Evolutionary conservation across 2,797 vertebrate genomes (phyloP), one percentile per base, ranked within the genome.

Genomic region (Numenius phaeopus): DNA sequence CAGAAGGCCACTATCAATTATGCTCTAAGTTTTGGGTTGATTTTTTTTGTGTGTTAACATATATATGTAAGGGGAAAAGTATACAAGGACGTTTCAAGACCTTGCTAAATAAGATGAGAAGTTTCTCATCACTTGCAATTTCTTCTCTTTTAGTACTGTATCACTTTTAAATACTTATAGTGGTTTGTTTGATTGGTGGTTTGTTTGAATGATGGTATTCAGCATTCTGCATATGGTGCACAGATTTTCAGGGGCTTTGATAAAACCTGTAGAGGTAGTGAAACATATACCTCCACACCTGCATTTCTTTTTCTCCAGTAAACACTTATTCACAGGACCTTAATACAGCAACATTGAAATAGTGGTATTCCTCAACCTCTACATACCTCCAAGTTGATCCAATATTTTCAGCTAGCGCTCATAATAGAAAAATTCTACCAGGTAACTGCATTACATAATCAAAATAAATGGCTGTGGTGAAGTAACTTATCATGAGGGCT

Each of bases 391-490:
- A 19, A 21, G 7, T 40, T 59, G 20, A 30, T 76, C 72, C 67
- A 85, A 30, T 90, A 67, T 91, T 92, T 95, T 69, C 22, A 76
- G 15, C 44, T 76, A 72, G 46, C 1, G 1, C n/a, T 94, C 50
- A 21, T 79, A 81, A 70, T 11, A 83, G 46, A 83, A 83, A 83
- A 92, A 73, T 54, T 71, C 11, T 94, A 47, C 6, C 29, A 52
- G 49, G 37, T 73, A 58, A 50, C 42, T 81, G 39, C 37, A 89
- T 94, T 87, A 52, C 14, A 65, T 61, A 67, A 40, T 42, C 16
- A 83, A 91, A 97, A 92, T 30, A 92, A 92, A 92, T 83, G 7
- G 27, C 34, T 78, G 5, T 50, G 39, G 19, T 86, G 14, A 94
- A 76, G 12, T 54, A 90, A 70, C 10, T 76, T 84, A 40, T 27